Base-by-base conservation (phyloP, 1,140 invertebrate species). In the Drosophila lini region DNA sequence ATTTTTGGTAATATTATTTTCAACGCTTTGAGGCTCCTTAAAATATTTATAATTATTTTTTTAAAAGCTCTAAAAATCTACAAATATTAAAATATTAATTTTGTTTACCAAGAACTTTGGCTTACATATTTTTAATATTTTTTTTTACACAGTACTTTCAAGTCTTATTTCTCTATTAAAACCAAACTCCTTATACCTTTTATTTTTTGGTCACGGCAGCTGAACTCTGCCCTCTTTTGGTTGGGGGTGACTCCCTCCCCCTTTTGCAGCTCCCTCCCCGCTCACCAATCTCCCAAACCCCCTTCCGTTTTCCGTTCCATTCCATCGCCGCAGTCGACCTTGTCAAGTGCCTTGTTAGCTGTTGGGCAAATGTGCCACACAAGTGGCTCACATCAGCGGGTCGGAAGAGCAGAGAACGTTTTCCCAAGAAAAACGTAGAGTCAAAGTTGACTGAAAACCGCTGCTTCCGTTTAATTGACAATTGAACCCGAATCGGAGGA, bases 371-470 rank as follows among this genome's bases (percentile, higher is more conserved):
- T 83, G 84, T 89, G 84, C 84, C 84, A 83, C 82, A 91, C 90
- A 91, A 91, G 90, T 91, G 90, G 90, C 90, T 91, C 90, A 88
- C 90, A 91, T 90, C 90, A 91, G 90, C 90, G 90, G 58, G 69
- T 55, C 40, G 42, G 60, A 56, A 16, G 58, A 53, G 60, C 50
- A 16, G 45, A 53, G 40, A 62, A 48, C 64, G 8, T 36, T 53
- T 81, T 85, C 78, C 78, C 81, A 82, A 86, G 73, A 80, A 78
- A 70, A 68, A 25, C 11, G 42, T 31, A 57, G 55, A 78, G 58
- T 89, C 84, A 84, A 81, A 89, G 84, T 90, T 90, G 61, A 81
- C 62, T 28, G 61, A 74, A 64, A 74, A 53, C 34, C 60, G 68
- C 47, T 67, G 77, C 84, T 89, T 89, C 84, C 84, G 84, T 89